Evolutionary conservation across 2,888 invertebrate species (phyloP), one percentile per base, ranked within the genome.

Genomic region (Cyclophora albipunctata): DNA sequence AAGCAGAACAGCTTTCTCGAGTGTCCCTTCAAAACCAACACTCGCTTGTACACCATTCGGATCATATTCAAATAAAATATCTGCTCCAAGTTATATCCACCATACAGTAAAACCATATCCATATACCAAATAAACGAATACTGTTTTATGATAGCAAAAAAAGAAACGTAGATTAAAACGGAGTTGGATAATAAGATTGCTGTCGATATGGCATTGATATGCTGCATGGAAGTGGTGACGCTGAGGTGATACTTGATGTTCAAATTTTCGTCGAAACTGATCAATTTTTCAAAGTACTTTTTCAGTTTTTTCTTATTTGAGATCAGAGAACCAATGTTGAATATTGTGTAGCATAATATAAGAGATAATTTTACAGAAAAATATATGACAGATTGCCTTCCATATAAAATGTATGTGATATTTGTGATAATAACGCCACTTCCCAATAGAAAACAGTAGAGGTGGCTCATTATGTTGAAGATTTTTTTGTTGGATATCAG

Each of bases 211-310:
- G 54, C 20, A 3, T 64, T 45, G 46, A 62, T 54, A 34, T 55
- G 57, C 3, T 49, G 52, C 0, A 57, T 47, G 0, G 70, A 61
- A 45, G 58, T 54, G 0, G 64, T 63, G 3, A 66, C 48, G 0
- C 49, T 7, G 3, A 64, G 52, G n/a, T 75, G 61, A 45, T 71
- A 62, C 7, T 55, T 54, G 7, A 82, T 71, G 35, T 81, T 76
- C 34, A 84, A 53, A 4, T 53, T 56, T 7, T 65, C 58, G 55
- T 81, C 81, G 40, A 80, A 76, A 1, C 47, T 54, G 35, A 62
- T 59, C 2, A 82, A 48, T 37, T 69, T 65, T 7, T 61, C 49
- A 5, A 76, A 66, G 2, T 78, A 63, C 2, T 60, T 66, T 3
- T 45, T 48, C 3, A 75, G 46, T 5, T 63, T 66, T 3, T 58